Evolutionary conservation across 1,140 invertebrate genomes (phyloP).

Genomic region (Phymastichus coffea): DNA sequence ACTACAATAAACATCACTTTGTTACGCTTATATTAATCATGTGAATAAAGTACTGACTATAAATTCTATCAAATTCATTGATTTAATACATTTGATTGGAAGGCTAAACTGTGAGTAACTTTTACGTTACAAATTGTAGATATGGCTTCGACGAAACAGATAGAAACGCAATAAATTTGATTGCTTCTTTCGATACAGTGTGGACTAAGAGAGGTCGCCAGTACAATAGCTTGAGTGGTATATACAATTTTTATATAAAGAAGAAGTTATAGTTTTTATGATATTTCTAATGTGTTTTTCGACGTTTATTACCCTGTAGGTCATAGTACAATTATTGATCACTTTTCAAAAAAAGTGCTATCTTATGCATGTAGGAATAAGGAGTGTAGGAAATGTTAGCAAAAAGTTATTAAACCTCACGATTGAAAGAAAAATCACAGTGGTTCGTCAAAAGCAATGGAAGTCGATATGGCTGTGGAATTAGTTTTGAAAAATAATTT

Average conservation of each 20-base stretch:
- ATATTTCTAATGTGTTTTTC: neutral
- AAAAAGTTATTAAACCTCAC: neutral
- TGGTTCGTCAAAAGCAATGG: slow-evolving; percentile 22
- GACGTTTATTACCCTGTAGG: neutral
- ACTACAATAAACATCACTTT: no score
- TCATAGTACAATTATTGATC: neutral
- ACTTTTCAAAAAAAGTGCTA: slow-evolving; percentile 2
- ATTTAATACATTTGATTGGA: no score
- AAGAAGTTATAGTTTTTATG: neutral
- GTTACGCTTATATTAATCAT: no score
- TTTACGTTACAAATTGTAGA: no score
- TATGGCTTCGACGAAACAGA: no score
- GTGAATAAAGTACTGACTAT: no score
- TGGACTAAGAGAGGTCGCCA: no score
- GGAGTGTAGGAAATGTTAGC: neutral
- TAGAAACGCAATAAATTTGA: neutral
- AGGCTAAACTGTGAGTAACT: no score
- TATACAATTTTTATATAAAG: neutral
- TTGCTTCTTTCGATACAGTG: neutral
- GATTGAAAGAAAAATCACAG: slow-evolving; percentile 19
- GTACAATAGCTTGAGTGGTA: neutral
- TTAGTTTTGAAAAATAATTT: neutral
- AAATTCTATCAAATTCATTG: no score
- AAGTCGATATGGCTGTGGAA: slow-evolving; percentile 14
- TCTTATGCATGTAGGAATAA: slow-evolving; percentile 9